Evolutionary conservation across 2,113 vertebrate species (phyloP), one percentile per base, ranked within the genome.

Genomic region (Excalfactoria chinensis): DNA sequence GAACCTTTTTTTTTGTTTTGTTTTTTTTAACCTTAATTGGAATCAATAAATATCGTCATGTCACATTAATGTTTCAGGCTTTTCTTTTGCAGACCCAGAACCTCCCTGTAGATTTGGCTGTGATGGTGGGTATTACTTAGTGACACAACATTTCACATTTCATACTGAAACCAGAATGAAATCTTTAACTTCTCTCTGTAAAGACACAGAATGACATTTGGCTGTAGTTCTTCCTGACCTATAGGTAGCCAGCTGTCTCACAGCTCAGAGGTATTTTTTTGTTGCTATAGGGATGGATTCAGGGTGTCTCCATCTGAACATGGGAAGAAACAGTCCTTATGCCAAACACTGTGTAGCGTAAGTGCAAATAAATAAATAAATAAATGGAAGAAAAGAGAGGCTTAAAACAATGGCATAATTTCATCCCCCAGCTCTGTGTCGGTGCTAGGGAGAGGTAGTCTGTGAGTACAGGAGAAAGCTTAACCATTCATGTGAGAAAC

Each of bases 1-100:
- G 93, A 93, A 78, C 66, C 63, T 93, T 94, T 97, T 94, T 97
- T 96, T 95, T 90, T 86, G 10, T 93, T 94, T 97, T 53, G 21
- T 94, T 97, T 53, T 46, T 96, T 95, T 90, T 84, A 95, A 95
- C 35, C 62, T 90, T 86, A 76, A 92, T 92, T 94, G 63, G 90
- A 87, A 96, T 82, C 80, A 97, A 96, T 97, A 97, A 97, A 97
- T 91, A 94, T 94, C 73, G 86, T 95, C 81, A 84, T 72, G 93
- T 86, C 84, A 81, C 49, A 1, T 35, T 41, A 66, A 34, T 86
- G 77, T 63, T 64, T 67, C 64, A 85, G 67, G 49, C 16, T 68
- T 89, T 93, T 95, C 37, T 96, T 92, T 79, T 37, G 17, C 23
- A 43, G 53, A 69, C 69, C 41, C 4, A 43, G 30, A 53, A 34